Percentiles rank a stretch among this genome's conserved stretches.
phyloP scores from a whole-genome alignment of 2,113 vertebrate genomes.

The Carettochelys insculpta region DNA sequence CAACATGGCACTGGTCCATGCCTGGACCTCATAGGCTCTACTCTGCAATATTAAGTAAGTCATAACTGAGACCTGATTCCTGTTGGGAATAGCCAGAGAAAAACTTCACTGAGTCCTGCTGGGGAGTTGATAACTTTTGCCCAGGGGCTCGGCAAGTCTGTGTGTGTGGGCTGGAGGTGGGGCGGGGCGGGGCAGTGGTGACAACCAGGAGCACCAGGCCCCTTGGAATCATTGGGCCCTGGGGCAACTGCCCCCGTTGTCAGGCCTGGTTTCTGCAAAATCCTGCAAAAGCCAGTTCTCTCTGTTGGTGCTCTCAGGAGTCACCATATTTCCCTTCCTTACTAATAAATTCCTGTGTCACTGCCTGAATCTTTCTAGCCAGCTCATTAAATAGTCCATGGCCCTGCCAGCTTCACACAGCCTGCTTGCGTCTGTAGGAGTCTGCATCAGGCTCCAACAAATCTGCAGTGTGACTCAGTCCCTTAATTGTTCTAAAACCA shows the following conservation, averaged over 20 bases:
- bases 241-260: no score
- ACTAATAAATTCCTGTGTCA: neutral
- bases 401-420: constrained; percentile 22
- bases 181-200: no score
- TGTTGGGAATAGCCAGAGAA: neutral
- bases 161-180: no score
- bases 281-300: neutral
- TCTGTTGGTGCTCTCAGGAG: neutral
- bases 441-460: constrained; percentile 40
- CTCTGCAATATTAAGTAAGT: neutral
- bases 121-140: no score
- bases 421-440: constrained; percentile 16
- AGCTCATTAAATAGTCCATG: neutral
- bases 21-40: neutral
- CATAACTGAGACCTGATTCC: neutral
- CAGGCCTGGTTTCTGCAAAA: neutral
- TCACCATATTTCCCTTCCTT: neutral
- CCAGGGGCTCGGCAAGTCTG: no score
- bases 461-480: constrained; percentile 54
- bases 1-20: neutral
- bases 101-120: neutral
- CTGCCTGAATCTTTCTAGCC: neutral
- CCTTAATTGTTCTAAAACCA: constrained; percentile 65
- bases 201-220: no score
- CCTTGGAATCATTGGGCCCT: no score